Evolutionary conservation across 1,140 invertebrate genomes (phyloP).

Genomic region (Saxidomus purpurata): DNA sequence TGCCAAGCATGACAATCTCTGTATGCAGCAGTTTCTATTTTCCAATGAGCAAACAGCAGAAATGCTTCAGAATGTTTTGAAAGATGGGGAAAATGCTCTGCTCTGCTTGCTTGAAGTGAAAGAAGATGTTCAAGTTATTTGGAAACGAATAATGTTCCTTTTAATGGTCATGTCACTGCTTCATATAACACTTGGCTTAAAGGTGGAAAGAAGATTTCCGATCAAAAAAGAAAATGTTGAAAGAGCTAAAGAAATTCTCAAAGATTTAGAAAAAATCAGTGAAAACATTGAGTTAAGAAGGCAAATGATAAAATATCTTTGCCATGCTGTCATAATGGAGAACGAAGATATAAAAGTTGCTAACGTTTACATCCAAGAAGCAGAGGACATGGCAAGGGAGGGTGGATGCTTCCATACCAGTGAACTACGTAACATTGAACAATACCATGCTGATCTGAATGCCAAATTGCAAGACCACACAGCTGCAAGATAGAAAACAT

Average conservation of each 20-base stretch:
- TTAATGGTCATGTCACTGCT: background rate
- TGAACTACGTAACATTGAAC: background rate
- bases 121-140: background rate
- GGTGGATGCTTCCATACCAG: background rate
- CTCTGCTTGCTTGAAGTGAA: background rate
- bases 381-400: background rate
- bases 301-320: background rate
- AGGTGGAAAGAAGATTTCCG: background rate
- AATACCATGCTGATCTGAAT: background rate
- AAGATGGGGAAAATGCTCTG: background rate
- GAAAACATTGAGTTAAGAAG: background rate
- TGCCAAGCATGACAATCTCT: background rate
- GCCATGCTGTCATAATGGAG: background rate
- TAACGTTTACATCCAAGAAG: background rate
- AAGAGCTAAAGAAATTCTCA: slow-evolving; percentile 2
- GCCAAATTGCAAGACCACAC: too few species aligned
- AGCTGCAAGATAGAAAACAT: too few species aligned
- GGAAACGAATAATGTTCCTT: background rate
- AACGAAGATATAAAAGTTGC: background rate
- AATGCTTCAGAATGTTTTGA: background rate
- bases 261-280: background rate
- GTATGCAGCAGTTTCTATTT: background rate
- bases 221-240: background rate
- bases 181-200: background rate
- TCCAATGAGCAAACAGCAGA: background rate